Evolutionary conservation across 2,888 invertebrate species (phyloP).

Genomic region (Xylocampa areola): DNA sequence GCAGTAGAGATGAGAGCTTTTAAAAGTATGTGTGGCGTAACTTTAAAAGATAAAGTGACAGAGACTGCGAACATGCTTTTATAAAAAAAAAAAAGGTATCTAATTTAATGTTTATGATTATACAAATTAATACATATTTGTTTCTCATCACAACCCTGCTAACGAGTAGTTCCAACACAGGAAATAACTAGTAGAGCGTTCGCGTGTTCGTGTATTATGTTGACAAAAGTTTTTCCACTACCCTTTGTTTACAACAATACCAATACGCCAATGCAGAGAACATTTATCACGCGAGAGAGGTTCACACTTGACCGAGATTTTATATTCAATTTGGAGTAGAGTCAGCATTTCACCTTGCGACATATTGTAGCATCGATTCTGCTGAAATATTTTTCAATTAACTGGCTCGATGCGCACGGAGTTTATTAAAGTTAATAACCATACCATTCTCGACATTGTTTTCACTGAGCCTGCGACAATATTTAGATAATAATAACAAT

Average conservation of each 20-base stretch:
- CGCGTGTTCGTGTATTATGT: conserved; percentile 26
- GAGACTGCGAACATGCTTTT: too few relatives aligned
- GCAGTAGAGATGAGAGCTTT: too few relatives aligned
- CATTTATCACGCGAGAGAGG: conserved; percentile 39
- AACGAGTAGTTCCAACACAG: conserved; percentile 2
- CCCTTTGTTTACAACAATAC: conserved; percentile 33
- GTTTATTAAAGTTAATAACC: conserved; percentile 68
- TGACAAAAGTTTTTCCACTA: conserved; percentile 21
- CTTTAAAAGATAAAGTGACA: too few relatives aligned
- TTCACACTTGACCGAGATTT: conserved; percentile 42
- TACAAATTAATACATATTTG: background rate
- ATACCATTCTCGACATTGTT: conserved; percentile 51
- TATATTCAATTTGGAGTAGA: conserved; percentile 44
- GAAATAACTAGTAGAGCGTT: conserved; percentile 5
- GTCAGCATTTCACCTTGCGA: conserved; percentile 51
- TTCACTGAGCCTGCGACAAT: conserved; percentile 51
- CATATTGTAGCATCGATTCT: conserved; percentile 52
- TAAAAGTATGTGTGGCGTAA: too few relatives aligned
- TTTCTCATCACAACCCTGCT: background rate
- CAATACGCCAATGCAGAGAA: conserved; percentile 50
- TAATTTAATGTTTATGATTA: background rate
- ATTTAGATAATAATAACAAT: conserved; percentile 60
- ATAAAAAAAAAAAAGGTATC: too few relatives aligned
- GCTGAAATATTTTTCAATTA: conserved; percentile 72
- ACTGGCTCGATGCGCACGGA: conserved; percentile 62